Percentiles rank a stretch among this genome's conserved stretches.
These are phyloP conservation scores for Anarhynchus alexandrinus DNA, from an alignment of 2,113 vertebrate genomes.

Conservation along the genomic window DNA sequence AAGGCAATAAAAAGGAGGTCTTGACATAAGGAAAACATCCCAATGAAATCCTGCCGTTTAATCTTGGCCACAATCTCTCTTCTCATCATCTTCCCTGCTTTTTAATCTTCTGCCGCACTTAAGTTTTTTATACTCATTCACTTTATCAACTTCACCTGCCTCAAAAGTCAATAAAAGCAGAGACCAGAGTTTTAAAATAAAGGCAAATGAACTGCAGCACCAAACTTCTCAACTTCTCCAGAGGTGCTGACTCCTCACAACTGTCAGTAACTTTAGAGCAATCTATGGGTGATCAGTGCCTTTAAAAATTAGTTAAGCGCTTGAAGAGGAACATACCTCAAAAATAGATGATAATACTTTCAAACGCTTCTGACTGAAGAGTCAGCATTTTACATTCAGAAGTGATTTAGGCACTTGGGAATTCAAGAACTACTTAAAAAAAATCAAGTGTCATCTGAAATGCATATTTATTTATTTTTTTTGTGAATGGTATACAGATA, in stretches of 20 bases:
- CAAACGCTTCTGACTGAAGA: not conserved
- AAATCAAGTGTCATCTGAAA: not conserved
- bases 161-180: conserved; percentile 13
- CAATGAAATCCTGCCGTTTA: conserved; percentile 30
- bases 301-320: not conserved
- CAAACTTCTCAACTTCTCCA: not conserved
- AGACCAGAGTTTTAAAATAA: not conserved
- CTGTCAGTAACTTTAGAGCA: not conserved
- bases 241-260: not conserved
- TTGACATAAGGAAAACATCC: conserved; percentile 38
- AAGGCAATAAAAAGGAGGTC: conserved; percentile 28
- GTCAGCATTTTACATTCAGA: not conserved
- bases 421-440: not conserved
- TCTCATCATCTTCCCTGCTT: conserved; percentile 8
- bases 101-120: conserved; percentile 15
- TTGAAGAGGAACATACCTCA: not conserved
- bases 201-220: not conserved
- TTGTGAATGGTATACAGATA: not conserved
- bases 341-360: not conserved
- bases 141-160: conserved; percentile 50
- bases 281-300: not conserved
- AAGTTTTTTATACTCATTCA: not conserved
- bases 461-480: too few relatives aligned
- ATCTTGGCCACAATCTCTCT: not conserved
- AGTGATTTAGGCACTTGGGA: not conserved